Evolutionary conservation across 2,113 vertebrate genomes (phyloP).

Genomic region (Notarius lentiginosus): DNA sequence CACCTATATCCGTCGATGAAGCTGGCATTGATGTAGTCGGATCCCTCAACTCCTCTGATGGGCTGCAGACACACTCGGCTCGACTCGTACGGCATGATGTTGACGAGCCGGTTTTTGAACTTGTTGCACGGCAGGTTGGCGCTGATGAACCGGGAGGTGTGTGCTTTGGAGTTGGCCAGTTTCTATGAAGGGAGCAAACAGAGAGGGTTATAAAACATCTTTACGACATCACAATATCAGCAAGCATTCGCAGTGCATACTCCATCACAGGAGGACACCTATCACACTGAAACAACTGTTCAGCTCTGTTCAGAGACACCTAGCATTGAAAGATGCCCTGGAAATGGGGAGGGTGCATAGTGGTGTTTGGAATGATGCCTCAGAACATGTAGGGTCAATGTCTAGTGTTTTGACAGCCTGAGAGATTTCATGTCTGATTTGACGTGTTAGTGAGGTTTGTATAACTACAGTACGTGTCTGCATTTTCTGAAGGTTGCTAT

Average conservation of each 20-base stretch:
- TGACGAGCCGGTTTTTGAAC: slow-evolving; percentile 95
- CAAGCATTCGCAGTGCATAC: background rate
- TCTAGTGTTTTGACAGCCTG: background rate
- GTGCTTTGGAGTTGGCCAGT: slow-evolving; percentile 90
- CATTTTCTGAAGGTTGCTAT: background rate
- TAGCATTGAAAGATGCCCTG: background rate
- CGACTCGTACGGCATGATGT: slow-evolving; percentile 94
- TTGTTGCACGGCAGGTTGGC: slow-evolving; percentile 97
- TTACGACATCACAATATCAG: background rate
- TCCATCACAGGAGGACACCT: background rate
- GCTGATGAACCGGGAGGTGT: slow-evolving; percentile 93
- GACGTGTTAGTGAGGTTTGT: background rate
- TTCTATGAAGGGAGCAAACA: slow-evolving; percentile 69
- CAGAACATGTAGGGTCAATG: background rate
- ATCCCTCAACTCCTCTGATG: slow-evolving; percentile 93
- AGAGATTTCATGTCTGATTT: background rate
- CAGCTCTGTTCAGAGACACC: background rate
- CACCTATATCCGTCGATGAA: slow-evolving; percentile 95
- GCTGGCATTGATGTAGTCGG: slow-evolving; percentile 96
- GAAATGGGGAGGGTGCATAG: background rate
- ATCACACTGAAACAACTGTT: background rate
- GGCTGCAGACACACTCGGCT: slow-evolving; percentile 92
- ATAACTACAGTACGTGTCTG: background rate
- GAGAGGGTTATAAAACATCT: slow-evolving; percentile 3
- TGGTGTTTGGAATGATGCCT: background rate